Base-by-base conservation (phyloP, 2,888 invertebrate species). In the Periphyllus acericola region DNA sequence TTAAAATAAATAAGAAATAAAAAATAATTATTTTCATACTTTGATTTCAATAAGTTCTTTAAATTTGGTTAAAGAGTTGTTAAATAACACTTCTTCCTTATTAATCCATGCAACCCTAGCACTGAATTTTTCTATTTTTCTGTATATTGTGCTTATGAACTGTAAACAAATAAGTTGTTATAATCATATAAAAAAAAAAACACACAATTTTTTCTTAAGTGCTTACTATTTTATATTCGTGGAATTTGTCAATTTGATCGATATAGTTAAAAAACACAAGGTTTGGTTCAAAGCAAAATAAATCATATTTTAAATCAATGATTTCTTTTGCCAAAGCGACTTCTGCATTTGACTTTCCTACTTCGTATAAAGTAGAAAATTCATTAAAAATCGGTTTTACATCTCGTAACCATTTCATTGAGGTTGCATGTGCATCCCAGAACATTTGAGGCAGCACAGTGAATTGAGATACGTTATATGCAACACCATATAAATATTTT, bases 41-140 rank as follows among this genome's bases (percentile, higher is more conserved):
- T 95, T 95, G 72, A 98, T 92, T 90, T 97, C 96, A 89, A 95
- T 95, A 85, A 98, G 93, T 88, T 95, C 95, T 0, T 95, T 94
- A 92, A 96, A 98, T 32, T 92, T 92, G 0, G 96, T 94, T 83
- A 94, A 91, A 4, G 96, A 95, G 91, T 96, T 96, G 91, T 97
- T 96, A 90, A 98, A 96, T 21, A 97, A 94, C 6, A 92, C 92
- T 92, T 98, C 98, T 92, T 98, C 98, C 90, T 95, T 94, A 92
- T 98, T 97, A 82, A 98, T 97, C 97, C 97, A 97, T 11, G 92
- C 91, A 34, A 96, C 95, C 90, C 95, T 93, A 90, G 94, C 94
- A 90, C 96, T 95, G 90, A 96, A 95, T 34, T 94, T 94, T 89
- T 94, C 94, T 81, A 98, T 92, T 89, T 95, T 93, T 90, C 95